Base-by-base conservation (phyloP, 2,113 vertebrate species). In the Struthidea cinerea region DNA sequence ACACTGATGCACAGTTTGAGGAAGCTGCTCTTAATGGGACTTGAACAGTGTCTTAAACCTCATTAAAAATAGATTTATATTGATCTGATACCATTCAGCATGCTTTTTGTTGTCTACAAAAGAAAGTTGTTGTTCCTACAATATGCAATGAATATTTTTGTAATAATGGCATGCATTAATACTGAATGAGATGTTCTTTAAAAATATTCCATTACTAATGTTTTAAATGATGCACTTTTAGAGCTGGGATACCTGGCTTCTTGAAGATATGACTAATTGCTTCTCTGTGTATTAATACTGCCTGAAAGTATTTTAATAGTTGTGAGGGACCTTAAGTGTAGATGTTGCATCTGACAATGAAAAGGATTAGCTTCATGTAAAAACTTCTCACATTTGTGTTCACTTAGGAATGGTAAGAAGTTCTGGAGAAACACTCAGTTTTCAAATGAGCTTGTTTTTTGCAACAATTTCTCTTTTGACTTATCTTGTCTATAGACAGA, bases 141-240 rank as follows among this genome's bases (percentile, higher is more conserved):
- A 67, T 93, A 96, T 77, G 83, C 91, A 88, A 50, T 93, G 92
- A 89, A 35, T 94, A 97, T 86, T 93, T 93, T 63, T 93, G 93
- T 95, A 96, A 96, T 73, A 94, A 92, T 81, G 91, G 95, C 96
- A 95, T 97, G 95, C 91, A 71, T 96, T 91, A 94, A 90, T 97
- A 95, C 84, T 84, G 76, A 84, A 22, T 93, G 84, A 94, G 90
- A 86, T 92, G 93, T 88, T 94, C 52, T 94, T 95, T 89, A 61
- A 37, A 82, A 80, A 49, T 95, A 79, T 19, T 90, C 75, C 57
- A 42, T 94, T 93, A 85, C 75, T 90, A 49, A 89, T 94, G 85
- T 93, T 93, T 80, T 74, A 92, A 92, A 90, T 89, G 1, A 61
- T 94, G 94, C 90, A 93, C 88, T 95, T 97, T 86, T 67, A 77